Conservation (phyloP, 2,888 invertebrate species). For the Amblyjoppa fuscipennis region DNA sequence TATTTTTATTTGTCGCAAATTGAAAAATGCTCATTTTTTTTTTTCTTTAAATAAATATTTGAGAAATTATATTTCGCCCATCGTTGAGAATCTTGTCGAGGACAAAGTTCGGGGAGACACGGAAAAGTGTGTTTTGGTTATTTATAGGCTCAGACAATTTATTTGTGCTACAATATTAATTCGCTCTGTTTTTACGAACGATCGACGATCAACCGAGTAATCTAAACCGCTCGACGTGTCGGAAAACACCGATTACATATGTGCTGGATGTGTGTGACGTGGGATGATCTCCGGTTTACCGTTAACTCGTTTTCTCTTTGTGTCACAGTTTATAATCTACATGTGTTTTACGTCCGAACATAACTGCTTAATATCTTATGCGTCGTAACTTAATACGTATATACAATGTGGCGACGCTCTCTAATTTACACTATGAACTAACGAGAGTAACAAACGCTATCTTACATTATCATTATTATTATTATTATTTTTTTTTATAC, state of each 20-base stretch:
- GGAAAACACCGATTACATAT: slow-evolving; percentile 77
- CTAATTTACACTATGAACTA: slow-evolving; percentile 83
- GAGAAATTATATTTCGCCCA: background rate
- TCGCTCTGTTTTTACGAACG: slow-evolving; percentile 45
- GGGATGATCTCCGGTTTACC: slow-evolving; percentile 39
- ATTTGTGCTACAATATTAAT: slow-evolving; percentile 64
- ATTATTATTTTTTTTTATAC: slow-evolving; percentile 56
- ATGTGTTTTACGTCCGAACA: slow-evolving; percentile 74
- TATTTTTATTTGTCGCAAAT: background rate
- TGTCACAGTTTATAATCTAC: slow-evolving; percentile 59
- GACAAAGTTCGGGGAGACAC: slow-evolving; percentile 35
- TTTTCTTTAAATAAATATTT: background rate
- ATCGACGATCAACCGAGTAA: slow-evolving; percentile 44
- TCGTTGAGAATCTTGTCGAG: slow-evolving; percentile 7
- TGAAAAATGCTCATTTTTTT: background rate
- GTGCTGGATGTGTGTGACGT: slow-evolving; percentile 48
- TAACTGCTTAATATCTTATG: slow-evolving; percentile 71
- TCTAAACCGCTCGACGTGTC: slow-evolving; percentile 52
- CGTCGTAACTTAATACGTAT: slow-evolving; percentile 73
- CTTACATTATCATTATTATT: slow-evolving; percentile 76
- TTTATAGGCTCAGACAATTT: slow-evolving; percentile 76
- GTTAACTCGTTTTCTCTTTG: slow-evolving; percentile 17
- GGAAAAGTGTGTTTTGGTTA: slow-evolving; percentile 71
- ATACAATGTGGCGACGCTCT: slow-evolving; percentile 75
- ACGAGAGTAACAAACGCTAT: slow-evolving; percentile 84